Evolutionary conservation across 2,113 vertebrate species (phyloP).

Genomic region (Calidris pugnax): DNA sequence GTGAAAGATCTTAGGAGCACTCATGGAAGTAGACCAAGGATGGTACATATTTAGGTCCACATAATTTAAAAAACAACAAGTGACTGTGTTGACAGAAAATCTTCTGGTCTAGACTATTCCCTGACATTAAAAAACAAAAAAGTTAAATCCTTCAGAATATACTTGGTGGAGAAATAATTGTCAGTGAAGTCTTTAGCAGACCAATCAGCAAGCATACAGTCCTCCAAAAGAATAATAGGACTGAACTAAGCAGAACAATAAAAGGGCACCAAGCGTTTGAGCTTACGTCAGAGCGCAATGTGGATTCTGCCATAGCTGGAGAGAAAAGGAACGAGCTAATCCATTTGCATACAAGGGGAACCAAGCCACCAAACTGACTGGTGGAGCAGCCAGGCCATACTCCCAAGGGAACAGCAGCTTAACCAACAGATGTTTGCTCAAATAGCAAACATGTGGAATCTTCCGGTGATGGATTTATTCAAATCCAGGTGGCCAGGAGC

Average conservation of each 20-base stretch:
- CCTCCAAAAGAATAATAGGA: not conserved
- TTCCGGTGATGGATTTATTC: conserved; percentile 65
- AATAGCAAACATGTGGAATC: conserved; percentile 68
- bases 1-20: not conserved
- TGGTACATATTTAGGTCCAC: not conserved
- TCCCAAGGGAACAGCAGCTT: conserved; percentile 47
- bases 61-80: not conserved
- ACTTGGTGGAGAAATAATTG: not conserved
- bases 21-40: not conserved
- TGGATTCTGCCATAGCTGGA: not conserved
- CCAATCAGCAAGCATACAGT: not conserved
- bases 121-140: not conserved
- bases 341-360: conserved; percentile 56
- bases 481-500: conserved; percentile 54
- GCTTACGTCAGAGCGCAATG: not conserved
- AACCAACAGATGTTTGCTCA: conserved; percentile 65
- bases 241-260: not conserved
- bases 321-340: conserved; percentile 3
- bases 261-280: not conserved
- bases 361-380: conserved; percentile 26
- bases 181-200: not conserved
- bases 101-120: not conserved
- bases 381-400: conserved; percentile 30
- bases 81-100: not conserved
- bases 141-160: not conserved